Evolutionary conservation across 1,140 invertebrate species (phyloP).

Genomic region (Hyles vespertilio): DNA sequence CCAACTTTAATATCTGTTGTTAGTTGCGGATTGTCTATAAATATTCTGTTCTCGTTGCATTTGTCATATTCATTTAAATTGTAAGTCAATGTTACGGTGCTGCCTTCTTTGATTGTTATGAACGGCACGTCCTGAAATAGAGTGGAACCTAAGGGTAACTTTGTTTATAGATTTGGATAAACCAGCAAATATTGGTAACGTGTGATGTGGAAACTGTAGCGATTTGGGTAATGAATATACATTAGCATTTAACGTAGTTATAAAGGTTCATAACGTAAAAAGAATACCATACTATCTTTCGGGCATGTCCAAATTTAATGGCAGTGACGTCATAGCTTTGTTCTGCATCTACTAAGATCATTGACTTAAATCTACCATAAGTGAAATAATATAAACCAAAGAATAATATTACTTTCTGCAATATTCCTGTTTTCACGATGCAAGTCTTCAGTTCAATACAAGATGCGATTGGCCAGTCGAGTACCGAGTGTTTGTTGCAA

Average conservation of each 20-base stretch:
- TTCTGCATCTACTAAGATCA: no score
- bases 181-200: no score
- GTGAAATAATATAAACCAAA: background rate
- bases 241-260: no score
- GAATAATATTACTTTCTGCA: constrained; percentile 30
- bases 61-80: constrained; percentile 33
- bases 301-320: no score
- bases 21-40: constrained; percentile 42
- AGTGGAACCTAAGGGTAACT: background rate
- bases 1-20: constrained; percentile 33
- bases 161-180: no score
- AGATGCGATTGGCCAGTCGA: constrained; percentile 44
- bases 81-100: constrained; percentile 33
- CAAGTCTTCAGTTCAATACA: constrained; percentile 47
- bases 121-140: constrained; percentile 28
- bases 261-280: no score
- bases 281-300: no score
- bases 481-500: constrained; percentile 34
- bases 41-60: constrained; percentile 40
- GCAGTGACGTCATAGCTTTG: no score
- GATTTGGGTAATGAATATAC: no score
- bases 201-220: no score
- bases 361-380: no score
- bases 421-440: constrained; percentile 45
- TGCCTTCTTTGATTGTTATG: constrained; percentile 26